Evolutionary conservation across 2,888 invertebrate species (phyloP).

Genomic region (Druceiella hillmani): DNA sequence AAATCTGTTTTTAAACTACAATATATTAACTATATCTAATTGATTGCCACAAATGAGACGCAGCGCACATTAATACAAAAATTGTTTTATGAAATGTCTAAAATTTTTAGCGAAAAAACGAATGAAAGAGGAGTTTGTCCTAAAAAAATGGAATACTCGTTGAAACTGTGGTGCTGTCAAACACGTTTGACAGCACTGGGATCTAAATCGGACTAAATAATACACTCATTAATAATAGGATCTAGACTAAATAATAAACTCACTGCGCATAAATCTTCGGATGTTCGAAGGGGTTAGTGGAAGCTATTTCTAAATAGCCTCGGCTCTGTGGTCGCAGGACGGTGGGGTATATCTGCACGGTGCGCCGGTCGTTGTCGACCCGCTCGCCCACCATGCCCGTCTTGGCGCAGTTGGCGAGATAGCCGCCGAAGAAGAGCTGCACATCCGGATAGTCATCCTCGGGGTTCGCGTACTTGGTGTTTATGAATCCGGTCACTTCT

Average conservation of each 20-base stretch:
- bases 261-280: slow-evolving; percentile 84
- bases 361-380: slow-evolving; percentile 61
- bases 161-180: no score
- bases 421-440: slow-evolving; percentile 83
- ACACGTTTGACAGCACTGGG: no score
- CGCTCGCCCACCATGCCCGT: slow-evolving; percentile 83
- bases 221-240: no score
- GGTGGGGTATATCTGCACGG: slow-evolving; percentile 72
- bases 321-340: slow-evolving; percentile 82
- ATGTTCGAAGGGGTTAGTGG: slow-evolving; percentile 71
- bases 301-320: slow-evolving; percentile 69
- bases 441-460: slow-evolving; percentile 75
- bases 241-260: slow-evolving; percentile 26
- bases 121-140: no score
- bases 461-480: slow-evolving; percentile 72
- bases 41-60: no score
- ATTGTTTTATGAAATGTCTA: no score
- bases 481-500: slow-evolving; percentile 80
- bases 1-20: no score
- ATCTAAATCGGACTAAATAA: no score
- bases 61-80: no score
- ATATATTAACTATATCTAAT: no score
- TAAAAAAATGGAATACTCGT: no score
- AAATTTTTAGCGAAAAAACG: no score
- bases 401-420: slow-evolving; percentile 77